These are phyloP conservation scores for Cydia amplana DNA, from an alignment of 1,140 invertebrate genomes.

Conservation along the genomic window DNA sequence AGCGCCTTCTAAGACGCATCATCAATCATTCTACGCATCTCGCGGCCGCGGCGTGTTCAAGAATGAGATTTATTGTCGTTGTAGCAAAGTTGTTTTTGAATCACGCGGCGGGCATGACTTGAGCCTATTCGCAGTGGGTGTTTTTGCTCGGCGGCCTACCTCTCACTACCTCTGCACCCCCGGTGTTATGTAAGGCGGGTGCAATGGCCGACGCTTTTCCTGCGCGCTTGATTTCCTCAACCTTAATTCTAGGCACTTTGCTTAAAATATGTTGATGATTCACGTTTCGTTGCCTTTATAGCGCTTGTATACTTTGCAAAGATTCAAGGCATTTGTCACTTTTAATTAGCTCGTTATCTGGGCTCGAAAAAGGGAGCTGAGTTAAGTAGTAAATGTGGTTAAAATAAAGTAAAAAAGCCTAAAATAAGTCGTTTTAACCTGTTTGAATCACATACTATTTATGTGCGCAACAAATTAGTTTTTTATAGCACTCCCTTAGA, in stretches of 20 bases:
- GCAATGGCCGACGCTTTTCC: conserved; percentile 66
- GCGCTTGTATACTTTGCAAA: conserved; percentile 40
- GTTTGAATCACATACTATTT: no score
- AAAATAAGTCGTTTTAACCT: no score
- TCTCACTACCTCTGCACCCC: conserved; percentile 71
- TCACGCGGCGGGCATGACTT: conserved; percentile 42
- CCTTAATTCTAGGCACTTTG: conserved; percentile 45
- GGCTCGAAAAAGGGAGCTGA: not conserved
- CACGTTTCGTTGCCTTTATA: conserved; percentile 37
- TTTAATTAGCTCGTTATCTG: not conserved
- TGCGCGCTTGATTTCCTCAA: conserved; percentile 47
- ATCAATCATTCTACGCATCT: conserved; percentile 69
- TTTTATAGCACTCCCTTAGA: no score
- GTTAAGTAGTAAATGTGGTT: no score
- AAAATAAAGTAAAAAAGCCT: no score
- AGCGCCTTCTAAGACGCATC: conserved; percentile 55
- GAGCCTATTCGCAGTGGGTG: conserved; percentile 38
- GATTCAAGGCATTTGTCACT: not conserved
- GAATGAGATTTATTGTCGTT: conserved; percentile 53
- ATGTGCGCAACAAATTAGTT: no score
- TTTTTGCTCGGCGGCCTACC: conserved; percentile 50
- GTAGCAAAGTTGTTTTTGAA: conserved; percentile 49
- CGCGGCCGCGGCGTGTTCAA: conserved; percentile 42
- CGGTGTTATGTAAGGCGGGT: conserved; percentile 74
- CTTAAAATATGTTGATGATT: conserved; percentile 47